phyloP scores from a whole-genome alignment of 2,113 vertebrate genomes.

The Mobula birostris region DNA sequence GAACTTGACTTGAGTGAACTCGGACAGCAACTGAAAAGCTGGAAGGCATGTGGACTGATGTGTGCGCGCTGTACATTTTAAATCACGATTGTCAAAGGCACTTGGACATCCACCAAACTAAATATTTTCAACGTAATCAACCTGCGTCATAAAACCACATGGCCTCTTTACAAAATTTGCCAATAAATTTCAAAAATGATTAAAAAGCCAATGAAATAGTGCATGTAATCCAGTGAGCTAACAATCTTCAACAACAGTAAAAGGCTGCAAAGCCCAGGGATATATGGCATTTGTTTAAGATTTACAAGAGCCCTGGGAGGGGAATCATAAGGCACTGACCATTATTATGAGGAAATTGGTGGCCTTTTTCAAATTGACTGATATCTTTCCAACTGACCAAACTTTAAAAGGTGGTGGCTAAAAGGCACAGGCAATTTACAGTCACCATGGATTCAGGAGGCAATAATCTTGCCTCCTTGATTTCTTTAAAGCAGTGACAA shows the following conservation, averaged over 20 bases:
- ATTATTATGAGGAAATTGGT: not conserved
- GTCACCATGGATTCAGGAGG: not conserved
- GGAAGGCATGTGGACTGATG: not conserved
- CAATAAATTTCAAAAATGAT: not conserved
- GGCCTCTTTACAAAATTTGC: not conserved
- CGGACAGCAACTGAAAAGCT: not conserved
- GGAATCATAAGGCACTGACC: not conserved
- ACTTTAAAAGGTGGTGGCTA: not conserved
- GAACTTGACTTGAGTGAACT: not conserved
- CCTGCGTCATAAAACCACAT: not conserved
- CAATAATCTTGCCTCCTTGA: not conserved
- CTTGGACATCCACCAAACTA: not conserved
- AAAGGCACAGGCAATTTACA: not conserved
- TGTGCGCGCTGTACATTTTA: not conserved
- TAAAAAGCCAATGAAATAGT: not conserved
- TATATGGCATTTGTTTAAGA: not conserved
- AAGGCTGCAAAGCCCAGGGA: conserved; percentile 3
- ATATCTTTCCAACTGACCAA: not conserved
- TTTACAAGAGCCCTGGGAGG: not conserved
- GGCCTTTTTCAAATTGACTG: not conserved
- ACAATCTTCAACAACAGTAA: not conserved
- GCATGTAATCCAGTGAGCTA: not conserved
- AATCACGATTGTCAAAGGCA: not conserved
- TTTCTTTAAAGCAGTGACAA: not conserved
- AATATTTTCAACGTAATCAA: not conserved